Conservation (phyloP, 2,888 invertebrate species). For the Scaptomyza reducta region DNA sequence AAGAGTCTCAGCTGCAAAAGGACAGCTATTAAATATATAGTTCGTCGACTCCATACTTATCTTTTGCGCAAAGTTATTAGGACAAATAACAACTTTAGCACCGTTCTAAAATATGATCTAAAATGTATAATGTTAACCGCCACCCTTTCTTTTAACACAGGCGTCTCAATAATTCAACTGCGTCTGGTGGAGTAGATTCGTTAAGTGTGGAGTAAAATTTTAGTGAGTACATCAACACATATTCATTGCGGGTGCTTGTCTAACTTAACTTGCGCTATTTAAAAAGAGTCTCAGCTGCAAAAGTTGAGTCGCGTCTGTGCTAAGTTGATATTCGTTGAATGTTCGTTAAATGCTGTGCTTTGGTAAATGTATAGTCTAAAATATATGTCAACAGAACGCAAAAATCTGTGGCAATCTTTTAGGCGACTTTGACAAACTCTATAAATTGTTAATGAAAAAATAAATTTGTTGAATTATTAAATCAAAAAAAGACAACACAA, state of each 20-base stretch:
- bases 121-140: too few species aligned
- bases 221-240: not conserved
- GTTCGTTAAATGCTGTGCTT: not conserved
- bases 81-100: too few species aligned
- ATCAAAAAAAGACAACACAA: too few species aligned
- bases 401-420: not conserved
- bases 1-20: too few species aligned
- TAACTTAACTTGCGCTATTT: not conserved
- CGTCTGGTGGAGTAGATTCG: not conserved
- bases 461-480: too few species aligned
- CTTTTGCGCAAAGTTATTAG: too few species aligned
- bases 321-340: not conserved
- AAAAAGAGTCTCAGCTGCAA: not conserved
- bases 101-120: too few species aligned
- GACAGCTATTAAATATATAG: too few species aligned
- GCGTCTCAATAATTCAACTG: not conserved
- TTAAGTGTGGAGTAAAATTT: not conserved
- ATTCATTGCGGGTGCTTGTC: not conserved
- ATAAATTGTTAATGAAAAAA: not conserved
- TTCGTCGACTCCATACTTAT: too few species aligned
- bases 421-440: slow-evolving; percentile 7
- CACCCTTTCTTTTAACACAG: not conserved
- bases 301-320: not conserved
- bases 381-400: not conserved
- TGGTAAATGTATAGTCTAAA: not conserved